Evolutionary conservation across 2,797 vertebrate species (phyloP).

Genomic region (Bradypus variegatus): DNA sequence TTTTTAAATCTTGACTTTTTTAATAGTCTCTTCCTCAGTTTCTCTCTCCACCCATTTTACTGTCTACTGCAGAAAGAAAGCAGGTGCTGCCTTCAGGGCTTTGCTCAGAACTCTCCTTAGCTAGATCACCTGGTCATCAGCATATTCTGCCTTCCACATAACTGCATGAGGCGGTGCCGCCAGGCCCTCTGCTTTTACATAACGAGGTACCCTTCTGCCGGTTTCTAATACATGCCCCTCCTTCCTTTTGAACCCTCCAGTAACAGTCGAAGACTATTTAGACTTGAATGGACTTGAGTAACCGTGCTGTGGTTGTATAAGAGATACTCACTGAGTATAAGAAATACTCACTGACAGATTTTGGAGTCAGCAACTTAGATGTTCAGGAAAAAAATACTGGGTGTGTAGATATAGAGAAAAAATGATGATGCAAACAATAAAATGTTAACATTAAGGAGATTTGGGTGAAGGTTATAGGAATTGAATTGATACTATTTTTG

Average conservation of each 20-base stretch:
- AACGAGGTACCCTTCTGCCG: background rate
- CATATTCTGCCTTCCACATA: fast-evolving
- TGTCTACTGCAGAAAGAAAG: background rate
- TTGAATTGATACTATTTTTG: background rate
- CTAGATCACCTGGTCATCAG: fast-evolving
- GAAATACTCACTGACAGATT: background rate
- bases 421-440: background rate
- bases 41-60: background rate
- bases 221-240: background rate
- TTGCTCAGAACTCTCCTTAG: background rate
- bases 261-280: background rate
- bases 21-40: too few relatives aligned
- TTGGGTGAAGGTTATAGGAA: background rate
- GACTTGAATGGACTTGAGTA: background rate
- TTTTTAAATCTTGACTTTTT: background rate
- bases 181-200: background rate
- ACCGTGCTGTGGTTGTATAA: background rate
- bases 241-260: background rate
- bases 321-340: background rate
- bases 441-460: background rate
- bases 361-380: background rate
- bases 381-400: too few relatives aligned
- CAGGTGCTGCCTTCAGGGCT: background rate
- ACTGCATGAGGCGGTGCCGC: too few relatives aligned
- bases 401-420: background rate